Base-by-base conservation (phyloP, 2,113 vertebrate species). In the Elephas maximus region DNA sequence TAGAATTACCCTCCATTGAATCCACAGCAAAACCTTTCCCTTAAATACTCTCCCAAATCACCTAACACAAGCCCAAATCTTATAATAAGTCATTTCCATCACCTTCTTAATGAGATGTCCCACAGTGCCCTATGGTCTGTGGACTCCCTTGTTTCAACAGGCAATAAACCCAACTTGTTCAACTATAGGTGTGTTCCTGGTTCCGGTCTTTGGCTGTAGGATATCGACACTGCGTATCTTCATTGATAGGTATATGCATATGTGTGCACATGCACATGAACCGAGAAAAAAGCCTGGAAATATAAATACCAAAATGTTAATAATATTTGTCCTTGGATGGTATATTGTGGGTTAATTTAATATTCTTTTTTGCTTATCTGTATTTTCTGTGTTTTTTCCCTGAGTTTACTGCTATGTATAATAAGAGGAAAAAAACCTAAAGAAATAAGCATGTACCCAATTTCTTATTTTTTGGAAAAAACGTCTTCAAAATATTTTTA, bases 241-340 rank as follows among this genome's bases (percentile, higher is more conserved):
- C 57, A 53, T 6, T 44, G n/a, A 37, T 9, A 65, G 33, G 20
- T 33, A 4, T 71, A 53, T 73, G 15, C 28, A 11, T 37, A 6
- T 4, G 17, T 37, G 12, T 44, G 37, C 9, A 28, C 18, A 18
- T 10, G 6, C 20, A 48, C 26, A 28, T 11, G 17, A 28, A 60
- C 51, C 48, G 12, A 90, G 33, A 44, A 82, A 65, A 88, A 63
- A 89, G 8, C 76, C 76, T 51, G 92, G 51, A 88, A 93, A 80
- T 30, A 17, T 48, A 71, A 88, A 82, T 41, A 60, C 20, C 62
- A 53, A 53, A 82, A 74, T 63, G 44, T 26, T 76, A 65, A 44
- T 79, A 93, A 41, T 44, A 76, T 44, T 83, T 83, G 57, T 30
- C 57, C 76, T 60, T 65, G 26, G 15, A 28, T 44, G 67, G n/a